These are phyloP conservation scores for Caranx melampygus DNA, from an alignment of 2,113 vertebrate genomes.

Conservation along the genomic window DNA sequence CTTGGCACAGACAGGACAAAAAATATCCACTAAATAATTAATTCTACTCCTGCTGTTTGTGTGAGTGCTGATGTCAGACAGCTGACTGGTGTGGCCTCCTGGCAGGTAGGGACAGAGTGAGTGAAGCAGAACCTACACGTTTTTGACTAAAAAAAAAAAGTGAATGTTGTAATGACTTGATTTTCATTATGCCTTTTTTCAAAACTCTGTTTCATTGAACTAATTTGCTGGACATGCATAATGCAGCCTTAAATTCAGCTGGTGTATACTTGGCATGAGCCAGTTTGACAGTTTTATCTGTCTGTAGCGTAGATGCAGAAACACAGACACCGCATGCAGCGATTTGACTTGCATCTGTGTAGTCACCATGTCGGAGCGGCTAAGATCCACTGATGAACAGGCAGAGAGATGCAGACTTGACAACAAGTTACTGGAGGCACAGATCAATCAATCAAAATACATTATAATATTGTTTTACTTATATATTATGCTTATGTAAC, in stretches of 20 bases:
- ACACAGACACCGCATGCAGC: no score
- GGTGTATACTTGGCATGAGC: not conserved
- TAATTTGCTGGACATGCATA: not conserved
- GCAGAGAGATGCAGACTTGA: no score
- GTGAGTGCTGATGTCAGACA: constrained; percentile 31
- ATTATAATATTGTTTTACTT: no score
- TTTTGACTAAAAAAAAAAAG: not conserved
- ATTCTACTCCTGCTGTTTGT: constrained; percentile 21
- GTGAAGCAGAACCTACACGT: not conserved
- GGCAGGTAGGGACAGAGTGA: constrained; percentile 3
- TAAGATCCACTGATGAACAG: no score
- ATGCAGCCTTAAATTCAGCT: not conserved
- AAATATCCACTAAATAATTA: not conserved
- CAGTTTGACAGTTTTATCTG: not conserved
- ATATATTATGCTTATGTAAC: no score
- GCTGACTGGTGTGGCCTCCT: constrained; percentile 14
- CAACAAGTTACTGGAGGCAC: no score
- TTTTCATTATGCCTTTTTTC: not conserved
- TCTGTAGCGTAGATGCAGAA: not conserved
- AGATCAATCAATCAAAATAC: no score
- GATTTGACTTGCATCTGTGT: no score
- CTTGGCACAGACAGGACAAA: not conserved
- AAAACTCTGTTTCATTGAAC: not conserved
- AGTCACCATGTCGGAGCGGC: no score
- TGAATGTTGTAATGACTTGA: no score